These are phyloP conservation scores for Scaptomyza parva DNA, from an alignment of 2,888 invertebrate species.

Conservation along the genomic window DNA sequence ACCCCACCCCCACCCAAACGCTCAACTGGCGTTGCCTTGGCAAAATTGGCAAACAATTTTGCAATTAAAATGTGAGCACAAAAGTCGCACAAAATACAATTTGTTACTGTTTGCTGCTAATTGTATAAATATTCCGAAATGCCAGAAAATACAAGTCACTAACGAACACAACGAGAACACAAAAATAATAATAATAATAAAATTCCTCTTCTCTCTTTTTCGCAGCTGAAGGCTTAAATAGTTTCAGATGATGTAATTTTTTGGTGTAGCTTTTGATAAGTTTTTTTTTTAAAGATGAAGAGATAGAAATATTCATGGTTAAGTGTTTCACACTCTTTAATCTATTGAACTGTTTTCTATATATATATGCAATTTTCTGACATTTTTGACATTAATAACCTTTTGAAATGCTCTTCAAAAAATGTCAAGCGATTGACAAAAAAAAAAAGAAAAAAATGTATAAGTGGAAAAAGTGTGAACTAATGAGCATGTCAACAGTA, in stretches of 20 bases:
- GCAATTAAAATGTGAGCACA: conserved; percentile 70
- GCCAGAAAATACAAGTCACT: conserved; percentile 5
- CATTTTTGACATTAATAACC: not conserved
- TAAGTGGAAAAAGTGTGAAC: not conserved
- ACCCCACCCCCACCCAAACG: no score
- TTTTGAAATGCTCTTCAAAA: not conserved
- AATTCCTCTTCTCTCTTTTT: not conserved
- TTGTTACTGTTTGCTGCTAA: conserved; percentile 43
- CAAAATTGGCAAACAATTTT: conserved; percentile 62
- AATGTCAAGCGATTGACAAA: not conserved
- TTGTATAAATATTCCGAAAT: conserved; percentile 38
- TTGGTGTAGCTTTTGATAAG: no score
- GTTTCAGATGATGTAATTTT: no score
- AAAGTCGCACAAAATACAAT: conserved; percentile 68
- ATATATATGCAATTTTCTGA: no score
- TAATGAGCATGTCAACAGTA: conserved; percentile 43
- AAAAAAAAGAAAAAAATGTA: not conserved
- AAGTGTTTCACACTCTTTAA: no score
- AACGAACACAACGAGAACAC: not conserved
- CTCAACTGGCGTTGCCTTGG: conserved; percentile 14
- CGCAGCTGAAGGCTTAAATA: not conserved
- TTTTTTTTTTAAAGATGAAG: no score
- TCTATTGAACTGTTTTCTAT: not conserved
- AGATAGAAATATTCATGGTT: no score
- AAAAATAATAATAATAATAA: not conserved